Conservation (phyloP, 2,113 vertebrate species). For the Empidonax traillii region DNA sequence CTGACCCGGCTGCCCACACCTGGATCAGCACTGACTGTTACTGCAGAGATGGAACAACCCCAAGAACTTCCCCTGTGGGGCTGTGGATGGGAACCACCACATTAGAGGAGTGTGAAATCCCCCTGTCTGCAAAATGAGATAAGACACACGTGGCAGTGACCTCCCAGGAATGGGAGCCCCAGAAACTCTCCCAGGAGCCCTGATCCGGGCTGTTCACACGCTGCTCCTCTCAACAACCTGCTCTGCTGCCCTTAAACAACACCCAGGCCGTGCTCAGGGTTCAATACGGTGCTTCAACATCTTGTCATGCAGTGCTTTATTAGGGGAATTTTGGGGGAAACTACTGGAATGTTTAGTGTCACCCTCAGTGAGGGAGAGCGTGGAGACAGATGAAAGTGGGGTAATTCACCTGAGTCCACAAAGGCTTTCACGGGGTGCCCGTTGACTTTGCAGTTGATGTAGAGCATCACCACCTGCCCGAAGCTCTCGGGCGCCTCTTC, state of each 20-base stretch:
- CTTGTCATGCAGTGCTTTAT: neutral
- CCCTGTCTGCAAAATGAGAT: neutral
- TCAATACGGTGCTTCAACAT: neutral
- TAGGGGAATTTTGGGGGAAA: neutral
- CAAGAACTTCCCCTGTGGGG: neutral
- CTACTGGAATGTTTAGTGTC: neutral
- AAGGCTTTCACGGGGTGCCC: conserved; percentile 98
- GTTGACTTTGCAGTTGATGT: conserved; percentile 99
- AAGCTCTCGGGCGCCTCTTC: conserved; percentile 98
- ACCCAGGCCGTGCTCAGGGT: neutral
- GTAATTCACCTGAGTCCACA: conserved; percentile 90
- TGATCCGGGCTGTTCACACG: neutral
- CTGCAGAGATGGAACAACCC: neutral
- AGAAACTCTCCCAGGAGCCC: neutral
- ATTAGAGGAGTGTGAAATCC: neutral
- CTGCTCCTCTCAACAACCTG: neutral
- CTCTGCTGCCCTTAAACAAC: neutral
- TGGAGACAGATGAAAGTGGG: neutral
- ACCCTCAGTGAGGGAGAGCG: neutral
- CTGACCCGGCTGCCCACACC: neutral
- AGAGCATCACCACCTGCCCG: conserved; percentile 99
- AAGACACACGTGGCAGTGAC: neutral
- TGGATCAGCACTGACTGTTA: neutral
- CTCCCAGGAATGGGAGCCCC: neutral
- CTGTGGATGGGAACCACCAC: neutral